Percentiles rank a stretch among this genome's conserved stretches.
These are phyloP conservation scores for Hirtodrosophila histrioides DNA, from an alignment of 2,888 invertebrate species.

Conservation along the genomic window DNA sequence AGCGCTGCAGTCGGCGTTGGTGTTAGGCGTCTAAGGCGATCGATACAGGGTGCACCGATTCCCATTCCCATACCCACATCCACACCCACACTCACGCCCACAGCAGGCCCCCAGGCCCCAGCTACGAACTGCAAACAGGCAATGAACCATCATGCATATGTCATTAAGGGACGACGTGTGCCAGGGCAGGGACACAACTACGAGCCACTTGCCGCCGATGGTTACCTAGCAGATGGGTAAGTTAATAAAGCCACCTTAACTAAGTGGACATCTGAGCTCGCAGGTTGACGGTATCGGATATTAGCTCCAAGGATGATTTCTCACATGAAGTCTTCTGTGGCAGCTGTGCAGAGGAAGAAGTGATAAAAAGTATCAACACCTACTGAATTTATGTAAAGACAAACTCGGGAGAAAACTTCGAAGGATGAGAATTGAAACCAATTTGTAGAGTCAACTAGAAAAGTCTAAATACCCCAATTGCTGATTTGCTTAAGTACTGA, in stretches of 20 bases:
- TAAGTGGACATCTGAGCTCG: no score
- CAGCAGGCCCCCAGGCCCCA: slow-evolving; percentile 21
- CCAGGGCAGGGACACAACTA: slow-evolving; percentile 55
- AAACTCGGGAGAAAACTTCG: no score
- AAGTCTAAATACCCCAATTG: no score
- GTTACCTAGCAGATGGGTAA: slow-evolving; percentile 69
- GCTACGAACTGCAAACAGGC: slow-evolving; percentile 29
- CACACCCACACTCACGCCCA: slow-evolving; percentile 8
- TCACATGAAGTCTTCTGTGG: no score
- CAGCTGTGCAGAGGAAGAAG: no score
- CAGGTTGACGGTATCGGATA: no score
- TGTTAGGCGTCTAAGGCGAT: slow-evolving; percentile 60
- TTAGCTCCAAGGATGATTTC: no score
- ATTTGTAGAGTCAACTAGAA: no score
- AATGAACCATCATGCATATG: slow-evolving; percentile 59
- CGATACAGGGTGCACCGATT: slow-evolving; percentile 62
- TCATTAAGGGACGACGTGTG: slow-evolving; percentile 62
- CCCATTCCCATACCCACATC: slow-evolving; percentile 23
- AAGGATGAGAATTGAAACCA: no score
- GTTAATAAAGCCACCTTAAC: slow-evolving; percentile 20
- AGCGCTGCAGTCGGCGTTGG: slow-evolving; percentile 31
- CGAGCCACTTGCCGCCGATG: slow-evolving; percentile 66
- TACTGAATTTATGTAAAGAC: no score
- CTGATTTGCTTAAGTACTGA: no score
- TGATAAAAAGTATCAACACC: no score